Evolutionary conservation across 2,888 invertebrate genomes (phyloP).

Genomic region (Meliscaeva auricollis): DNA sequence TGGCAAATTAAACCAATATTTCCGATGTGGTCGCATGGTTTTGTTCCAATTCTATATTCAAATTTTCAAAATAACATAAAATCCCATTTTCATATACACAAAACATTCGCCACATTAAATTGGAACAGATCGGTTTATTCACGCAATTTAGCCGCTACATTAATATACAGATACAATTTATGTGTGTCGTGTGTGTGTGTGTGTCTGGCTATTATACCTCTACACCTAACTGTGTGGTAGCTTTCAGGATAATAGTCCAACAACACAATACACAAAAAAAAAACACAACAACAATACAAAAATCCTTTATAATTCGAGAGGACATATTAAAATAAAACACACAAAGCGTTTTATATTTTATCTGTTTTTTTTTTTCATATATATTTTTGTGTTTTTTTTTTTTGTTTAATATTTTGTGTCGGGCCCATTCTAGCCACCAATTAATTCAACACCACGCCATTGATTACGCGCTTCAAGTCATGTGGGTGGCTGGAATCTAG

Average conservation of each 20-base stretch:
- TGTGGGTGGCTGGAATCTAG: conserved; percentile 1
- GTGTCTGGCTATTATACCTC: not conserved
- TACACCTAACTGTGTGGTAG: conserved; percentile 9
- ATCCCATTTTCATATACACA: not conserved
- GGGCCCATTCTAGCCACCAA: conserved; percentile 68
- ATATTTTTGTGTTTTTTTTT: conserved; percentile 10
- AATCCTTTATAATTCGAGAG: conserved; percentile 48
- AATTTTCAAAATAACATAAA: conserved; percentile 39
- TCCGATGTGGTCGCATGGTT: conserved; percentile 64
- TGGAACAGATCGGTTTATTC: conserved; percentile 58
- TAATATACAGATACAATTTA: conserved; percentile 49
- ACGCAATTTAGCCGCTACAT: conserved; percentile 64
- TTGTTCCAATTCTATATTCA: conserved; percentile 59
- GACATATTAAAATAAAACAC: conserved; percentile 66
- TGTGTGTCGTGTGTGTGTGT: conserved; percentile 10
- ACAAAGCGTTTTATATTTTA: conserved; percentile 56
- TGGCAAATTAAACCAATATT: conserved; percentile 66
- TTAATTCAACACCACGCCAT: conserved; percentile 74
- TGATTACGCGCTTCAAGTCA: conserved; percentile 45
- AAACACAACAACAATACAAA: conserved; percentile 18
- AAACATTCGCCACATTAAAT: conserved; percentile 40
- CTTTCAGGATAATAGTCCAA: conserved; percentile 7
- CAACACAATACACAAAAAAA: not conserved
- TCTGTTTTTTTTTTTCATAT: not conserved
- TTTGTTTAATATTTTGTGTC: conserved; percentile 35